Percentiles rank a stretch among this genome's conserved stretches.
Conservation (phyloP, 2,113 vertebrate species). For the Thunnus maccoyii region DNA sequence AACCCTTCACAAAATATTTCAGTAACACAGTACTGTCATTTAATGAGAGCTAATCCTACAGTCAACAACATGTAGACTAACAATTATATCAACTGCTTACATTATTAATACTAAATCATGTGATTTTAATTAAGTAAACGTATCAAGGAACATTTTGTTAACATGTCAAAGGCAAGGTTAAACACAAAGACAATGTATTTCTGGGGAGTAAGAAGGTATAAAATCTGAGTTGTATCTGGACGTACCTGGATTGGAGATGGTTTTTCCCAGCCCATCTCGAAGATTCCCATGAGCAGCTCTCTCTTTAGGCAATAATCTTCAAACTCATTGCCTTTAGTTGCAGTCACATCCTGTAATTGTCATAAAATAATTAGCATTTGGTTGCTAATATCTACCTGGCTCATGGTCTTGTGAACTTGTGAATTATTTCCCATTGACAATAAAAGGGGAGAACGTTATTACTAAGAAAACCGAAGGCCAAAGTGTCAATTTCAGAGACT, state of each 20-base stretch:
- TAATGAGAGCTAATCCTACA: no score
- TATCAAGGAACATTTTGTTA: neutral
- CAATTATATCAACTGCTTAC: neutral
- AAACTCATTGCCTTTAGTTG: slow-evolving; percentile 99
- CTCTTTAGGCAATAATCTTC: slow-evolving; percentile 99
- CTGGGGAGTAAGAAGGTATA: neutral
- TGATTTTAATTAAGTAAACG: neutral
- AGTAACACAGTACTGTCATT: no score
- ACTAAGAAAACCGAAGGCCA: neutral
- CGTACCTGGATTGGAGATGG: slow-evolving; percentile 98
- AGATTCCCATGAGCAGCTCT: slow-evolving; percentile 99
- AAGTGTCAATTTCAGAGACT: neutral
- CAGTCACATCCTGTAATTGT: slow-evolving; percentile 93
- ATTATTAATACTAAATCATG: neutral
- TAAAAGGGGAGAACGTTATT: neutral
- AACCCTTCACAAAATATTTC: no score
- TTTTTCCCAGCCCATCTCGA: slow-evolving; percentile 99
- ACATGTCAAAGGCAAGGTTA: neutral
- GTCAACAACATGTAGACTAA: neutral
- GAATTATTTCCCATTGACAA: neutral
- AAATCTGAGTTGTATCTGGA: neutral
- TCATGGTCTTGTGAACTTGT: neutral
- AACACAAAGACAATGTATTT: no score
- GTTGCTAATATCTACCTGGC: neutral
- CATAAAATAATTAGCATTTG: neutral